These are phyloP conservation scores for human (Homo sapiens) DNA, from an alignment of 2,113 vertebrate genomes.

Conservation along the genomic window DNA sequence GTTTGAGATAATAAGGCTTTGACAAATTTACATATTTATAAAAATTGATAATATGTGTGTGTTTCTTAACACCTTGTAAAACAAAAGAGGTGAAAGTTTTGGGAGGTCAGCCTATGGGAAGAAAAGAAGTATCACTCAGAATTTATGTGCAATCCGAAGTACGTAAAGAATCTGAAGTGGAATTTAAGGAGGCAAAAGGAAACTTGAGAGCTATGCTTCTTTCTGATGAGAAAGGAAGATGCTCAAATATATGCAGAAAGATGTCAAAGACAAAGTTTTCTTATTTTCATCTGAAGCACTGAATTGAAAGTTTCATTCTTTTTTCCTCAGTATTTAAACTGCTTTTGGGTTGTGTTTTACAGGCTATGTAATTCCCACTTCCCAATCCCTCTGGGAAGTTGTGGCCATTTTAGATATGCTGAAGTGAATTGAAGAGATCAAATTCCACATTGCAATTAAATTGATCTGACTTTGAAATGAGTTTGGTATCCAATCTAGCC, in stretches of 20 bases:
- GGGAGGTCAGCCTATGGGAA: not conserved
- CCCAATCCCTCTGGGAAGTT: not conserved
- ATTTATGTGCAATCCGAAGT: not conserved
- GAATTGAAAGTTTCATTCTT: not conserved
- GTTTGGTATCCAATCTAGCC: not conserved
- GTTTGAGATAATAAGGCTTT: not conserved
- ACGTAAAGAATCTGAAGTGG: not conserved
- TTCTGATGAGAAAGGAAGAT: not conserved
- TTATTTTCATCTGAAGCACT: not conserved
- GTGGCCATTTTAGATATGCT: not conserved
- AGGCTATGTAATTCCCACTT: not conserved
- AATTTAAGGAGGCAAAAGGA: not conserved
- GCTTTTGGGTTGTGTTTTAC: not conserved
- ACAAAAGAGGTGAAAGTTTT: not conserved
- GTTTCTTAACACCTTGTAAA: not conserved
- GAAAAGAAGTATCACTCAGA: not conserved
- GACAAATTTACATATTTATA: not conserved
- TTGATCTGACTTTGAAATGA: not conserved
- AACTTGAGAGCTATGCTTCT: not conserved
- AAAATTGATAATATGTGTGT: not conserved
- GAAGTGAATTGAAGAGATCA: conserved; percentile 12
- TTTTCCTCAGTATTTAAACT: not conserved
- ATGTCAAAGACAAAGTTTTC: not conserved
- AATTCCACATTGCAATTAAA: conserved; percentile 46
- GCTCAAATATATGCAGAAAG: not conserved